Evolutionary conservation across 2,888 invertebrate species (phyloP).

Genomic region (Spialia ferax): DNA sequence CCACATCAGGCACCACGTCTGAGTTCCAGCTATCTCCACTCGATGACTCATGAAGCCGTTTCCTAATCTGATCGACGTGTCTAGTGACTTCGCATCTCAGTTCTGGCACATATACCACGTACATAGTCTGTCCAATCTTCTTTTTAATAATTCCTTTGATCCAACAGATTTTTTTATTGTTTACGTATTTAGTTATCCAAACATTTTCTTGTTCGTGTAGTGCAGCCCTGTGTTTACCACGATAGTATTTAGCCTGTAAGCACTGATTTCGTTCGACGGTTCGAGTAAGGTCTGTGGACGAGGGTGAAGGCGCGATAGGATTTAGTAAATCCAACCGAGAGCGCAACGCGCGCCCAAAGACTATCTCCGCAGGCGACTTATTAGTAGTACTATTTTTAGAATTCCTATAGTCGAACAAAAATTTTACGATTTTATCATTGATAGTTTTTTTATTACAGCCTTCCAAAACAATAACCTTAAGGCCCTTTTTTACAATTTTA

Average conservation of each 20-base stretch:
- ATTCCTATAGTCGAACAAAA: constrained; percentile 43
- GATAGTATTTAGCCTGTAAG: constrained; percentile 26
- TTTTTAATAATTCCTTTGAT: constrained; percentile 35
- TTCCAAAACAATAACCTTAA: constrained; percentile 11
- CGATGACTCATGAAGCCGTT: not conserved
- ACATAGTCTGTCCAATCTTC: constrained; percentile 32
- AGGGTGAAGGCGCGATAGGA: constrained; percentile 6
- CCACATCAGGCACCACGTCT: constrained; percentile 2
- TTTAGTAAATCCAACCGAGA: constrained; percentile 32
- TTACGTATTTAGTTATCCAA: constrained; percentile 29
- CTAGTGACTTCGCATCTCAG: constrained; percentile 20
- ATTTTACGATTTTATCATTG: constrained; percentile 37
- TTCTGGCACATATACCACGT: constrained; percentile 10
- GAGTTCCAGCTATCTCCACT: not conserved
- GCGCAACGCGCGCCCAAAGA: constrained; percentile 32
- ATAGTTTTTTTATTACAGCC: constrained; percentile 10
- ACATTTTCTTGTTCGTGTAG: constrained; percentile 16
- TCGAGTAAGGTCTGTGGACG: constrained; percentile 27
- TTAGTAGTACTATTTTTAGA: constrained; percentile 41
- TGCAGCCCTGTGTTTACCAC: constrained; percentile 1
- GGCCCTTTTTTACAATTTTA: constrained; percentile 12
- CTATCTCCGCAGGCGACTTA: constrained; percentile 29
- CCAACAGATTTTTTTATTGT: constrained; percentile 36
- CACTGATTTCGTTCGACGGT: constrained; percentile 34
- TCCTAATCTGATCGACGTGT: constrained; percentile 28